Evolutionary conservation across 2,888 invertebrate genomes (phyloP), one percentile per base, ranked within the genome.

Genomic region (Leptothorax acervorum): DNA sequence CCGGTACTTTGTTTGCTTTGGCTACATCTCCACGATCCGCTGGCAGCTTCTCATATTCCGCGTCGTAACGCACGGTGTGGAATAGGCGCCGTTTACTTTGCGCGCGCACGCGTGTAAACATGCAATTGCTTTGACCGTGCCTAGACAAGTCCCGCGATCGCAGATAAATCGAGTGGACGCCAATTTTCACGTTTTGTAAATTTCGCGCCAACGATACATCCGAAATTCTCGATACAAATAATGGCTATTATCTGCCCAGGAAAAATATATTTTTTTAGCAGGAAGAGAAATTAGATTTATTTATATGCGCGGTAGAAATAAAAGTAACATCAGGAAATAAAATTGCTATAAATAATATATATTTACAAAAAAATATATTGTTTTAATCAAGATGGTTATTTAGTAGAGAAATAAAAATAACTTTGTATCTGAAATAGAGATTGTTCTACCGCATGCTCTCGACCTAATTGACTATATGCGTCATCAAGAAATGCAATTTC

Each of bases 1-100:
- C 48, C 81, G 73, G 82, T 62, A 74, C 79, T 86, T 82, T 90
- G 90, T 90, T 90, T 90, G 89, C 90, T 90, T 90, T 90, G 90
- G 90, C 90, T 84, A 82, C 88, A 84, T 84, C 84, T 85, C 82
- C 51, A 55, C 68, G 82, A 76, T 74, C 85, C 60, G 53, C 74
- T 45, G 74, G 63, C 66, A 42, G 81, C 83, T 78, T 83, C 87
- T 81, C 74, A 73, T 87, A 83, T 88, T 85, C 88, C 74, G 18
- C 74, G 71, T 39, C 76, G 62, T 12, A 57, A 62, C 73, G 74
- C 62, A 48, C 60, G 62, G 65, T 55, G 28, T 57, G 65, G 35
- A 70, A 68, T 45, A 68, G 62, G 55, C 60, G 68, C 62, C 84
- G 68, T 55, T 68, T 79, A 63, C 78, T 68, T 42, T 28, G 74